Evolutionary conservation across 1,140 invertebrate species (phyloP).

Genomic region (Aphaenogaster ashmeadi): DNA sequence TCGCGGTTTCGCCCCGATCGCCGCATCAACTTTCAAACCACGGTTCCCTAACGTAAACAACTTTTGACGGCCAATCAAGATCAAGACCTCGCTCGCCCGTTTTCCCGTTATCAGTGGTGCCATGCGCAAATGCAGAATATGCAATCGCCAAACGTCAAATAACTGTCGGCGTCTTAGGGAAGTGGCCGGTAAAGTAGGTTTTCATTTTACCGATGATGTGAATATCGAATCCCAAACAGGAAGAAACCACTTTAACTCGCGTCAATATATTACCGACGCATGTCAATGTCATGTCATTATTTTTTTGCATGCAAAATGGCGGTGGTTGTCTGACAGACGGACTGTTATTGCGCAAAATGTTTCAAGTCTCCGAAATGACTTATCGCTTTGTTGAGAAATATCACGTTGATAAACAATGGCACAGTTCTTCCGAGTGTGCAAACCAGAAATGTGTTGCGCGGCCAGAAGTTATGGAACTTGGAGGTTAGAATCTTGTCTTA

Average conservation of each 20-base stretch:
- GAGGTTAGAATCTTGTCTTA: constrained; percentile 71
- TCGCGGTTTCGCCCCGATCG: neutral
- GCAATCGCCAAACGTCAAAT: neutral
- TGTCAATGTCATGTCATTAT: neutral
- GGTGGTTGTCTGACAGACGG: neutral
- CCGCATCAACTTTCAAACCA: constrained; percentile 69
- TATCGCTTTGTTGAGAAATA: neutral
- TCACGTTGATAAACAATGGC: constrained; percentile 41
- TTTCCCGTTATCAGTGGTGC: constrained; percentile 42
- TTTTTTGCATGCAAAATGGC: constrained; percentile 15
- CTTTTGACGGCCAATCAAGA: constrained; percentile 68
- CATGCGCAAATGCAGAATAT: neutral
- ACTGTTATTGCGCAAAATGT: neutral
- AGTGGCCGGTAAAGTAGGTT: neutral
- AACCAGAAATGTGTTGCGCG: constrained; percentile 60
- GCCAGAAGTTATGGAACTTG: constrained; percentile 65
- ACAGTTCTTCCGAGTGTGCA: constrained; percentile 64
- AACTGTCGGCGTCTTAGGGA: neutral
- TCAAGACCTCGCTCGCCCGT: neutral
- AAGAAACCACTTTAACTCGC: neutral
- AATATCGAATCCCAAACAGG: neutral
- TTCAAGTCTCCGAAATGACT: neutral
- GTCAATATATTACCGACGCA: neutral
- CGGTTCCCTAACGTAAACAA: constrained; percentile 72
- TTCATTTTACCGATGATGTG: neutral